These are phyloP conservation scores for Yponomeuta evonymella DNA, from an alignment of 2,888 invertebrate species.

Conservation along the genomic window DNA sequence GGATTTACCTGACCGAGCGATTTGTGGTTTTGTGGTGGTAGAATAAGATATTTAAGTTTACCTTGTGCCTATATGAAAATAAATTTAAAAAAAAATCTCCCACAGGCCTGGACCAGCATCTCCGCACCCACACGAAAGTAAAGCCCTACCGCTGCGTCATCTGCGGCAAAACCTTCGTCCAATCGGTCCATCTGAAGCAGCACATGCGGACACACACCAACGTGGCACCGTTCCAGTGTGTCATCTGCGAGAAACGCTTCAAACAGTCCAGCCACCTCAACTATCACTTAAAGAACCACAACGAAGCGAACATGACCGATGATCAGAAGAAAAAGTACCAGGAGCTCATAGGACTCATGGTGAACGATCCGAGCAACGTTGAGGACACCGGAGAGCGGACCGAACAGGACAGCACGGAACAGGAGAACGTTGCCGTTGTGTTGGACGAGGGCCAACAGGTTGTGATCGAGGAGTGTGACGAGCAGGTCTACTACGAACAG, in stretches of 20 bases:
- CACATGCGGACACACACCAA: constrained; percentile 68
- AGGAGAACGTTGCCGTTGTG: not conserved
- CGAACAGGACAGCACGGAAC: not conserved
- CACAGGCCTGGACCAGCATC: constrained; percentile 24
- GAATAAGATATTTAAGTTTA: no score
- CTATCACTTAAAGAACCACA: constrained; percentile 60
- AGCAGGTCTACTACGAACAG: not conserved
- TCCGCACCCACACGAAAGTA: constrained; percentile 26
- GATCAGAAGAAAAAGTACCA: constrained; percentile 44
- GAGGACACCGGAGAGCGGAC: no score
- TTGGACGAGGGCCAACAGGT: not conserved
- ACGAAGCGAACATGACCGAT: constrained; percentile 41
- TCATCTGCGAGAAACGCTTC: constrained; percentile 53
- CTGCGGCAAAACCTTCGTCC: constrained; percentile 59
- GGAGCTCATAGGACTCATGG: constrained; percentile 25
- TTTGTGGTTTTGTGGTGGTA: no score
- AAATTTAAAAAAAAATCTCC: no score
- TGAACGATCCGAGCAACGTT: constrained; percentile 20
- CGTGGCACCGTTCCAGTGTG: constrained; percentile 61
- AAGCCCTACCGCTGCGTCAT: constrained; percentile 63
- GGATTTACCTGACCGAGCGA: no score
- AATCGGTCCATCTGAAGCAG: constrained; percentile 57
- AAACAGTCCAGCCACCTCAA: constrained; percentile 65
- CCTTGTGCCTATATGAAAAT: no score
- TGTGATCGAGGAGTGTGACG: not conserved